phyloP scores from a whole-genome alignment of 2,888 invertebrate species.

The Prionchulus punctatus region DNA sequence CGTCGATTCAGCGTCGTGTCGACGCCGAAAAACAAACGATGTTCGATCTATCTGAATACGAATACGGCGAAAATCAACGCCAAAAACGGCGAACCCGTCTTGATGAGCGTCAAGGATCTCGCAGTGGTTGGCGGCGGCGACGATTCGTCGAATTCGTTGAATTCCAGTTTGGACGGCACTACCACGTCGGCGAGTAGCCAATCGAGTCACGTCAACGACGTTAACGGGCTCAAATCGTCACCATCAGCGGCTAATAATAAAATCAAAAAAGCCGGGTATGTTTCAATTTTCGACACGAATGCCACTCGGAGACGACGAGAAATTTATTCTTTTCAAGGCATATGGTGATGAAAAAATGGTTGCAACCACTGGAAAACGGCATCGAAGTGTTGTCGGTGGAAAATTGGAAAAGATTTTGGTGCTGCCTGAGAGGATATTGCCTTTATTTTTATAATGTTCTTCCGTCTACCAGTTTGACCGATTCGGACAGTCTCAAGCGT shows the following conservation, averaged over 20 bases:
- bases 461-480: slow-evolving; percentile 15
- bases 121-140: neutral
- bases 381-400: slow-evolving; percentile 85
- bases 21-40: slow-evolving; percentile 3
- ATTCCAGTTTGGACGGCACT: neutral
- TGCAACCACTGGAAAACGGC: slow-evolving; percentile 74
- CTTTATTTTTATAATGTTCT: slow-evolving; percentile 54
- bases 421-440: slow-evolving; percentile 88
- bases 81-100: neutral
- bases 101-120: neutral
- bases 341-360: slow-evolving; percentile 93
- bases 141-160: neutral
- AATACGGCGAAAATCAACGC: neutral
- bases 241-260: too few species aligned
- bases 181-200: too few species aligned
- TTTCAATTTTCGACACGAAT: neutral
- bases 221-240: too few species aligned
- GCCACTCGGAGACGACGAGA: neutral
- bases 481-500: neutral
- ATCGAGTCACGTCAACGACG: too few species aligned
- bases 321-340: slow-evolving; percentile 48
- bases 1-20: neutral
- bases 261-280: slow-evolving; percentile 1
- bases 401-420: slow-evolving; percentile 98
- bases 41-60: slow-evolving; percentile 10